A percentile compares a stretch with the other conserved stretches of the same genome.
Evolutionary conservation across 1,140 invertebrate genomes (phyloP).

Genomic region (Eumeta japonica): DNA sequence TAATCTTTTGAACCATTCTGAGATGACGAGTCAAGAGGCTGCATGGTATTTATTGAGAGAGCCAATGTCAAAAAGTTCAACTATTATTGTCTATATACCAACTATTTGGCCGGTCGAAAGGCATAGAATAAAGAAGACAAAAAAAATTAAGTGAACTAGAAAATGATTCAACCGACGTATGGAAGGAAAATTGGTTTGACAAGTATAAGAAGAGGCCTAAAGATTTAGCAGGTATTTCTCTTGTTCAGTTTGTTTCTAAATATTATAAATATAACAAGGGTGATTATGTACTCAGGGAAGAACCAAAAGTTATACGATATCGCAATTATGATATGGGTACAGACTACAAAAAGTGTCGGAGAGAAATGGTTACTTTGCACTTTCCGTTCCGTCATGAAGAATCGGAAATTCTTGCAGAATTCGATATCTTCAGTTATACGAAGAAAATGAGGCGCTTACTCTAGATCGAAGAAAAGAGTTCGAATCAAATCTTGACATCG

Average conservation of each 20-base stretch:
- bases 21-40: constrained; percentile 26
- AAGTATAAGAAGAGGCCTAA: constrained; percentile 22
- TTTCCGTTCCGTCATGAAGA: constrained; percentile 25
- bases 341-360: constrained; percentile 23
- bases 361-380: constrained; percentile 26
- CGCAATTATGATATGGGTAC: constrained; percentile 26
- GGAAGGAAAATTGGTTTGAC: constrained; percentile 25
- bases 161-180: constrained; percentile 17
- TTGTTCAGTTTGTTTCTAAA: constrained; percentile 23
- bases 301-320: constrained; percentile 23
- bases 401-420: constrained; percentile 19
- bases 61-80: constrained; percentile 1
- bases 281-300: constrained; percentile 12
- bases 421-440: constrained; percentile 22
- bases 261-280: constrained; percentile 17
- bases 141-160: constrained; percentile 15
- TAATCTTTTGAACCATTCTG: constrained; percentile 16
- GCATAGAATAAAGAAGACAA: constrained; percentile 13
- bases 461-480: constrained; percentile 20
- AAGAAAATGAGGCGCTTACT: constrained; percentile 17
- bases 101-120: constrained; percentile 18
- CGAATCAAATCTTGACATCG: constrained; percentile 20
- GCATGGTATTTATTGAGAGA: constrained; percentile 24
- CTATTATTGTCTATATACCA: constrained; percentile 7
- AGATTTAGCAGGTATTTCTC: constrained; percentile 16